Base-by-base conservation (phyloP, 2,888 invertebrate genomes). In the Drosophila antonietae region DNA sequence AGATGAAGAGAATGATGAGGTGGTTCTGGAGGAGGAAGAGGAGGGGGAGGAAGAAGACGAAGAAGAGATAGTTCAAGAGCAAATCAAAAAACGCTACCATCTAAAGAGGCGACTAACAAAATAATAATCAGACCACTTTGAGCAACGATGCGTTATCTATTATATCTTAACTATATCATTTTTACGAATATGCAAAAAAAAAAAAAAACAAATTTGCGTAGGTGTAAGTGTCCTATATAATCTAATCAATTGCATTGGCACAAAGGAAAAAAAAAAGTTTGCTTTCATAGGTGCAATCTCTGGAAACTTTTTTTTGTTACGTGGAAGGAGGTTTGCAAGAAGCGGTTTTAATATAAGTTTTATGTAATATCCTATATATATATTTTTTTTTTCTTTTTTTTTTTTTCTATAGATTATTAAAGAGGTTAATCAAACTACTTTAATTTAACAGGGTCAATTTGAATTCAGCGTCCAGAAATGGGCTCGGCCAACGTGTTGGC, bases 241-340 rank as follows among this genome's bases (percentile, higher is more conserved):
- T 43, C 52, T n/a, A 73, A 59, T 63, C 68, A 69, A 64, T 73
- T 63, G 66, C 49, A 47, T 44, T 57, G 51, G 57, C 79, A 28
- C 28, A 28, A 6, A 28, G 28, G 28, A 28, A 28, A 28, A 28
- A 5, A 28, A 28, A 28, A 28, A 1, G 3, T 28, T 6, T 28
- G 7, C 23, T 23, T 23, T 23, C 23, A 28, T 6, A 28, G 28
- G 28, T 28, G 28, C 28, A 28, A 52, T 72, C 76, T 51, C 15
- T 14, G 39, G 39, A 33, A 12, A 41, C 9, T 14, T 20, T 33
- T 51, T 35, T 14, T 31, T 31, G 37, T 15, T 39, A 15, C 37
- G 31, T 14, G 7, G 18, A 52, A 14, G 28, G 35, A 35, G 33
- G 10, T 35, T 35, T 53, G 18, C 35, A 7, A 28, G 14, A 14